Evolutionary conservation across 2,113 vertebrate genomes (phyloP).

Genomic region (Cebus imitator): DNA sequence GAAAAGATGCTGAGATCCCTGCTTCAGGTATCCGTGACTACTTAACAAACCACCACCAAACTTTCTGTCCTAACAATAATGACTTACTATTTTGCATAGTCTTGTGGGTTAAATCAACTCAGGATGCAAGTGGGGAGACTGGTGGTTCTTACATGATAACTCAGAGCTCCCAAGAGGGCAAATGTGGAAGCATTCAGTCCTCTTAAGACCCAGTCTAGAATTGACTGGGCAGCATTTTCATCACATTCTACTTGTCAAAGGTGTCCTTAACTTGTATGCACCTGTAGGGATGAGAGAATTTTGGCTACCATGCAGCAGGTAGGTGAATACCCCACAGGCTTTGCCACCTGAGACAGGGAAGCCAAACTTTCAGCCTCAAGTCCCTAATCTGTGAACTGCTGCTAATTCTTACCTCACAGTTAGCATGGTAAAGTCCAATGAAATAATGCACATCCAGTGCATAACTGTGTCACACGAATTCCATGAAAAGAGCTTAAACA

Average conservation of each 20-base stretch:
- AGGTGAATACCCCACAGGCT: too few relatives aligned
- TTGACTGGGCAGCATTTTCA: background rate
- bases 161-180: background rate
- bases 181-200: too few relatives aligned
- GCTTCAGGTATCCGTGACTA: background rate
- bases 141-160: background rate
- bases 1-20: background rate
- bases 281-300: background rate
- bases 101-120: background rate
- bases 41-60: background rate
- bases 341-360: background rate
- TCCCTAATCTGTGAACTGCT: too few relatives aligned
- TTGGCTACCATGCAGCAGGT: background rate
- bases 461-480: background rate
- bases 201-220: background rate
- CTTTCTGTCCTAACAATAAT: background rate
- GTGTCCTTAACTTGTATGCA: background rate
- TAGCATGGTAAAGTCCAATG: too few relatives aligned
- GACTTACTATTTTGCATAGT: background rate
- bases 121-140: too few relatives aligned
- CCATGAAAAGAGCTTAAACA: background rate
- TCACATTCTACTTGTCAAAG: background rate
- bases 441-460: background rate
- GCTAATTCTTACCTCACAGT: background rate
- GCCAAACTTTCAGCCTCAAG: too few relatives aligned